These are phyloP conservation scores for Anomalospiza imberbis DNA, from an alignment of 2,797 vertebrate genomes.

Conservation along the genomic window DNA sequence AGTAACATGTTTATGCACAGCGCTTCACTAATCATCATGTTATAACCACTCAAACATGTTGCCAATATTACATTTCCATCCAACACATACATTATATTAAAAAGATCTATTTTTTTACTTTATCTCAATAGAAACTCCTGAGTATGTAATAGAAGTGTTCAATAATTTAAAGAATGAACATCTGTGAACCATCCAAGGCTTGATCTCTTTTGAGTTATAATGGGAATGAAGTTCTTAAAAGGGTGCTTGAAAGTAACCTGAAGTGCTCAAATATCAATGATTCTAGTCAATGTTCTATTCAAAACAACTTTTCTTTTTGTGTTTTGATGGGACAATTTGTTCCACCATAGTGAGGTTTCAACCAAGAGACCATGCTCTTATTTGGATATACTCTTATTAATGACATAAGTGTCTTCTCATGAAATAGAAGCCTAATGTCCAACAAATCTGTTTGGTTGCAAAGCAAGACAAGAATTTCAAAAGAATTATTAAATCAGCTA, in stretches of 20 bases:
- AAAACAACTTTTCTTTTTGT: neutral
- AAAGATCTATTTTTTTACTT: neutral
- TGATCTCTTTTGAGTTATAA: neutral
- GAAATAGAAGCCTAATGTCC: neutral
- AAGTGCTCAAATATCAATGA: neutral
- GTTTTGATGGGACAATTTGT: neutral
- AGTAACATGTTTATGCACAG: neutral
- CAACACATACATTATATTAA: neutral
- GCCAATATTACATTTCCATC: neutral
- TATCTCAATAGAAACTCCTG: neutral
- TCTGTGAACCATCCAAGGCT: neutral
- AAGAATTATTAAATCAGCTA: neutral
- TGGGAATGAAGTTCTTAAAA: neutral
- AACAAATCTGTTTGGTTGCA: neutral
- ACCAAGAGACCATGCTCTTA: neutral
- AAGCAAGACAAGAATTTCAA: neutral
- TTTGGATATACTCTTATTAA: neutral
- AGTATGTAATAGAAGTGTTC: neutral
- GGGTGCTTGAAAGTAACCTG: neutral
- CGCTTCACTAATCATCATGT: neutral
- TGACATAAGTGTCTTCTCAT: neutral
- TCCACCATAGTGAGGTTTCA: neutral
- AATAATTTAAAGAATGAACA: neutral
- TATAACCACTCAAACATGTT: neutral
- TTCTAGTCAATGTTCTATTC: neutral